phyloP scores from a whole-genome alignment of 2,888 invertebrate genomes.

The Saturnia japonica region DNA sequence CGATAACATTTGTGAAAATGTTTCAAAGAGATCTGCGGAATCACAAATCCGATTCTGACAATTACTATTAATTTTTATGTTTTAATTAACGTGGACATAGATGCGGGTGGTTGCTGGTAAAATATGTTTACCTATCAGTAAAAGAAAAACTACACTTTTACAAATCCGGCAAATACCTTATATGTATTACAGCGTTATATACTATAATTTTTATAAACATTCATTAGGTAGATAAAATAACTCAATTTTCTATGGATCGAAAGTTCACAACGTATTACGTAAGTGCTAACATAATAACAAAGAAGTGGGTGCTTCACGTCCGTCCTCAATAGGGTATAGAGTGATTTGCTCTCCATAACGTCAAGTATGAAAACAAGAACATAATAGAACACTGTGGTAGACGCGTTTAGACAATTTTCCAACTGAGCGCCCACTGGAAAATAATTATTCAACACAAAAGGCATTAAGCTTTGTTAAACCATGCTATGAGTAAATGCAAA shows the following conservation, averaged over 20 bases:
- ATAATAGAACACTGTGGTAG: slow-evolving; percentile 22
- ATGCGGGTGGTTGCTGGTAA: no score
- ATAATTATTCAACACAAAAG: neutral
- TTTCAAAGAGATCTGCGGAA: no score
- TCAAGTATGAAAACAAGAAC: slow-evolving; percentile 41
- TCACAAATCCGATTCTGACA: no score
- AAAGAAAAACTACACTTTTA: neutral
- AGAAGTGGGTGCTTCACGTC: slow-evolving; percentile 31
- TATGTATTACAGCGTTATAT: neutral
- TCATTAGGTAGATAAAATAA: neutral
- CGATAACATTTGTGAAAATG: no score
- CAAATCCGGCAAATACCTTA: neutral
- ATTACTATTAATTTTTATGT: no score
- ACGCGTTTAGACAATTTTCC: slow-evolving; percentile 12
- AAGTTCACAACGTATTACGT: slow-evolving; percentile 22
- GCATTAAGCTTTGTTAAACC: neutral
- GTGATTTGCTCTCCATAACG: slow-evolving; percentile 43
- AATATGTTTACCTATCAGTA: no score
- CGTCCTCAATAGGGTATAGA: slow-evolving; percentile 36
- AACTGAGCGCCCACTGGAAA: slow-evolving; percentile 6
- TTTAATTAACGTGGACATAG: no score
- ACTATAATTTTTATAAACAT: neutral
- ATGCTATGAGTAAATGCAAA: neutral
- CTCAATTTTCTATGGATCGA: neutral
- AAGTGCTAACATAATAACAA: slow-evolving; percentile 54